These are phyloP conservation scores for Halichoeres trimaculatus DNA, from an alignment of 2,113 vertebrate species.

Conservation along the genomic window DNA sequence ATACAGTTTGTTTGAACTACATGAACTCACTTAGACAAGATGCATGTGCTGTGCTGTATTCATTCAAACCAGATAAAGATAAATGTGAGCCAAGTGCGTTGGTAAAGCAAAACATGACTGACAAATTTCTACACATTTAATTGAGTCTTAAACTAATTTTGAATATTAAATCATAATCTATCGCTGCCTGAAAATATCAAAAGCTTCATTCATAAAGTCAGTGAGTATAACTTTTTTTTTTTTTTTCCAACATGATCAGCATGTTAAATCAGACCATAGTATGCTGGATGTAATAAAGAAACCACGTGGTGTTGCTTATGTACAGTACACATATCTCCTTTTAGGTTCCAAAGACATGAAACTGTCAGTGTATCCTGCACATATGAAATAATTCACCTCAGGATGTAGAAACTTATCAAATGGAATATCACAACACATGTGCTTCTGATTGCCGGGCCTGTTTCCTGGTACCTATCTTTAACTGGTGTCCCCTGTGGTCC, in stretches of 20 bases:
- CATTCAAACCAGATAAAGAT: slow-evolving; percentile 3
- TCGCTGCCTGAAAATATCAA: slow-evolving; percentile 43
- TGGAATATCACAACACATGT: slow-evolving; percentile 67
- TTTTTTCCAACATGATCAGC: slow-evolving; percentile 19
- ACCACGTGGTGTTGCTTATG: slow-evolving; percentile 61
- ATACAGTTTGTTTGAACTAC: background rate
- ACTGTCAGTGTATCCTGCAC: slow-evolving; percentile 28
- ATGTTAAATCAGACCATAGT: slow-evolving; percentile 31
- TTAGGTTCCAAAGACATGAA: slow-evolving; percentile 27
- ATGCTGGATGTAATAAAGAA: slow-evolving; percentile 40
- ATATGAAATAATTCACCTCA: slow-evolving; percentile 68
- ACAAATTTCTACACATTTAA: slow-evolving; percentile 42
- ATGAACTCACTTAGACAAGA: background rate
- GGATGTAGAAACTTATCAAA: slow-evolving; percentile 73
- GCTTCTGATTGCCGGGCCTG: slow-evolving; percentile 57
- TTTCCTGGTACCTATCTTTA: slow-evolving; percentile 73
- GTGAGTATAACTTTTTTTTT: slow-evolving; percentile 35
- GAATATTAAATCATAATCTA: slow-evolving; percentile 29
- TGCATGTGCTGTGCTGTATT: background rate
- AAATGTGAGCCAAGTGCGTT: slow-evolving; percentile 10
- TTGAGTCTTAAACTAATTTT: slow-evolving; percentile 50
- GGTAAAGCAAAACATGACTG: slow-evolving; percentile 20
- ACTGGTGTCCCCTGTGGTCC: slow-evolving; percentile 65
- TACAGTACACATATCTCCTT: slow-evolving; percentile 23
- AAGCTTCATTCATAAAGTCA: slow-evolving; percentile 39